Percentiles rank a stretch among this genome's conserved stretches.
Evolutionary conservation across 2,888 invertebrate genomes (phyloP).

Genomic region (Acanthosepion pharaonis): DNA sequence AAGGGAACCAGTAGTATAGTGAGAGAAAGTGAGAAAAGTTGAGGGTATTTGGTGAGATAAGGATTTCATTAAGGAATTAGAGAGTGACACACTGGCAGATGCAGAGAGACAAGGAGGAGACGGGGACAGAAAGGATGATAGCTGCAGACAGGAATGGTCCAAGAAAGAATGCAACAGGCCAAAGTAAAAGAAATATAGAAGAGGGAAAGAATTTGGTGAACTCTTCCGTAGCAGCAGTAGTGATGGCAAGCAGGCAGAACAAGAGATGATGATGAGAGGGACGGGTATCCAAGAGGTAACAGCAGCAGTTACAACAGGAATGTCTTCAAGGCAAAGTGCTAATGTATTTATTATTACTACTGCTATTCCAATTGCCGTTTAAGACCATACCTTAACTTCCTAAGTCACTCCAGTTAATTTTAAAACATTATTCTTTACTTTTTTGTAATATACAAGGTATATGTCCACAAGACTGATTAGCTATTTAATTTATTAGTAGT

Average conservation of each 20-base stretch:
- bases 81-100: no score
- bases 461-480: no score
- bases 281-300: neutral
- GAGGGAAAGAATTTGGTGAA: neutral
- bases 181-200: neutral
- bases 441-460: no score
- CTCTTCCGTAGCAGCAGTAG: neutral
- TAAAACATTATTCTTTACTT: no score
- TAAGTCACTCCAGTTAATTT: no score
- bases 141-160: neutral
- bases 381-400: no score
- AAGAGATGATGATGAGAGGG: neutral
- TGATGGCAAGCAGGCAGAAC: neutral
- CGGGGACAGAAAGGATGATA: neutral
- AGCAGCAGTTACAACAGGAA: slow-evolving; percentile 33
- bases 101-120: no score
- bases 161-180: neutral
- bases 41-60: no score
- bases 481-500: no score
- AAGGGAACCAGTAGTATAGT: neutral
- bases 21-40: no score
- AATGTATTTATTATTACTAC: neutral
- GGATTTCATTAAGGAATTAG: no score
- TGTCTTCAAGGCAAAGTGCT: neutral
- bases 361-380: neutral